Conservation (phyloP, 2,113 vertebrate genomes). For the Microtus montanus region DNA sequence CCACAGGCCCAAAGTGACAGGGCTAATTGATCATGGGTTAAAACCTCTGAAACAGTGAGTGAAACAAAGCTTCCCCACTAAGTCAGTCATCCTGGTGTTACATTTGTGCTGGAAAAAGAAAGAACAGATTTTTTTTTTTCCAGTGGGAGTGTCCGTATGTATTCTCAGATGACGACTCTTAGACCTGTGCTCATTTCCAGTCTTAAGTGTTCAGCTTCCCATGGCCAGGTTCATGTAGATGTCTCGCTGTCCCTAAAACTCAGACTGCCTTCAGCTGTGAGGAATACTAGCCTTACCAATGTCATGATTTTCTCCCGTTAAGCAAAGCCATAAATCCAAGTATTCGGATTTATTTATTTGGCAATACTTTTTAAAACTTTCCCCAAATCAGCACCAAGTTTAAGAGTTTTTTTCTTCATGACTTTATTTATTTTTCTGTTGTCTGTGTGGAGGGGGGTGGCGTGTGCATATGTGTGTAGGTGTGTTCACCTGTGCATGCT, state of each 20-base stretch:
- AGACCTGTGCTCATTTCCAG: neutral
- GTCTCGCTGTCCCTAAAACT: neutral
- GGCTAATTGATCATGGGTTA: too few relatives aligned
- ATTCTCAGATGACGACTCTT: neutral
- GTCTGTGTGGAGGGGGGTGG: neutral
- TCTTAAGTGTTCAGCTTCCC: neutral
- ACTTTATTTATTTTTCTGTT: neutral
- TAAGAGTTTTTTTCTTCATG: conserved; percentile 2
- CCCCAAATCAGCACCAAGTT: neutral
- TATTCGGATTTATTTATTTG: too few relatives aligned
- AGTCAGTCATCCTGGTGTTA: neutral
- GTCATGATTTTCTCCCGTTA: neutral
- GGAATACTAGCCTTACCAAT: neutral
- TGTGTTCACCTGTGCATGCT: neutral
- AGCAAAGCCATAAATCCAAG: neutral
- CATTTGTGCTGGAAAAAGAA: neutral
- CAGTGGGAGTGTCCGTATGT: too few relatives aligned
- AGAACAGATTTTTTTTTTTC: neutral
- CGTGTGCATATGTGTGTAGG: neutral
- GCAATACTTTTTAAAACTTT: neutral
- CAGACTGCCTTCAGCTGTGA: neutral
- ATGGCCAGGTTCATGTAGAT: neutral
- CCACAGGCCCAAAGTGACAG: neutral
- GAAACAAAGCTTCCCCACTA: neutral
- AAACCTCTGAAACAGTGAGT: neutral